Conservation (phyloP, 1,140 invertebrate species). For the Halesus radiatus region DNA sequence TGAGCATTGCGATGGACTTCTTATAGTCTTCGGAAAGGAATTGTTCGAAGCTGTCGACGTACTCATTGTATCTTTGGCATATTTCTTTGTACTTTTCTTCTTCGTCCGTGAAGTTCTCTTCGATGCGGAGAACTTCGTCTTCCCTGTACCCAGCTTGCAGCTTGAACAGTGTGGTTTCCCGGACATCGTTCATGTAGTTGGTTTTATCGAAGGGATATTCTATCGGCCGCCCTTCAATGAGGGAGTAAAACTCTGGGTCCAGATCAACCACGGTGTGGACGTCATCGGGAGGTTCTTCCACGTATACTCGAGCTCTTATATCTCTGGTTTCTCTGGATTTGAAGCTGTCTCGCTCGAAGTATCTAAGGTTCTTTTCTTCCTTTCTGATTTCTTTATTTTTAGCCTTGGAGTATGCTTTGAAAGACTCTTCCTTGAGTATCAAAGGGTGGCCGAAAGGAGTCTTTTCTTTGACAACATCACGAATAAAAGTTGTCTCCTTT, state of each 20-base stretch:
- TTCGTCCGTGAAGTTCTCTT: conserved; percentile 74
- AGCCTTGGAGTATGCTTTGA: conserved; percentile 26
- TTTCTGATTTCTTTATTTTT: conserved; percentile 4
- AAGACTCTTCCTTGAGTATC: conserved; percentile 39
- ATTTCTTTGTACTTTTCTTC: conserved; percentile 70
- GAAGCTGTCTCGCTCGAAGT: conserved; percentile 25
- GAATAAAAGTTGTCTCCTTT: background rate
- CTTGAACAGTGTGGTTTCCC: conserved; percentile 70
- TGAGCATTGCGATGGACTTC: conserved; percentile 72
- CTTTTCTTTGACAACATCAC: conserved; percentile 37
- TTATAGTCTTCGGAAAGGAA: conserved; percentile 75
- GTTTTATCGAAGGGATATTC: conserved; percentile 69
- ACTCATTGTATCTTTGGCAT: conserved; percentile 70
- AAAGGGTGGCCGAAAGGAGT: conserved; percentile 28
- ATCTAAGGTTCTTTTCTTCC: conserved; percentile 14
- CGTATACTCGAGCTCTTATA: conserved; percentile 63
- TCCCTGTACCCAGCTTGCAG: conserved; percentile 71
- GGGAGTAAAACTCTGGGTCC: conserved; percentile 74
- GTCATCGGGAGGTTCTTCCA: conserved; percentile 58
- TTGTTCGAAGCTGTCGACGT: conserved; percentile 74
- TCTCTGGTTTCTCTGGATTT: conserved; percentile 58
- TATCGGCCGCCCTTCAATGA: conserved; percentile 71
- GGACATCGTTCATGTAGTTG: conserved; percentile 72
- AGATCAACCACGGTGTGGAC: conserved; percentile 71
- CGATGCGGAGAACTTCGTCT: conserved; percentile 74